phyloP scores from a whole-genome alignment of 1,140 invertebrate genomes.

The Drosophila navojoa region DNA sequence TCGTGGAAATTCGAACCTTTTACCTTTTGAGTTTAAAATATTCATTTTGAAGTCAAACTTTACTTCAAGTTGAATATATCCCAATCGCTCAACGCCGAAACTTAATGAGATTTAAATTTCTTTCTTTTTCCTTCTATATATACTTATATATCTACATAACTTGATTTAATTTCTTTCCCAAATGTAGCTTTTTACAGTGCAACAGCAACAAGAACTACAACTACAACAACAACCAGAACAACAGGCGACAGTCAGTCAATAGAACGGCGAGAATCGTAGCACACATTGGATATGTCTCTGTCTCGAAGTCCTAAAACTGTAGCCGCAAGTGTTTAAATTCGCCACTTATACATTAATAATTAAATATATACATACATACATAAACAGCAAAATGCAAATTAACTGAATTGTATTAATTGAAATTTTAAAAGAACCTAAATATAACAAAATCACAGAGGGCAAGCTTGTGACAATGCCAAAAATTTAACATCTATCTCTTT shows the following conservation, averaged over 20 bases:
- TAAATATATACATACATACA: slow-evolving; percentile 49
- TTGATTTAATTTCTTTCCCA: slow-evolving; percentile 80
- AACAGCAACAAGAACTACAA: slow-evolving; percentile 51
- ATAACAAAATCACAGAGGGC: slow-evolving; percentile 64
- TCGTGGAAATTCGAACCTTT: slow-evolving; percentile 23
- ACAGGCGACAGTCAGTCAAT: slow-evolving; percentile 43
- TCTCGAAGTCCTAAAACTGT: slow-evolving; percentile 58
- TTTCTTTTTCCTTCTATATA: slow-evolving; percentile 43
- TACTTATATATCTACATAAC: slow-evolving; percentile 61
- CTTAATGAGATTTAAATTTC: slow-evolving; percentile 48
- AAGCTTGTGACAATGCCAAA: slow-evolving; percentile 76
- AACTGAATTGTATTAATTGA: slow-evolving; percentile 71
- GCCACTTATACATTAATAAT: slow-evolving; percentile 34
- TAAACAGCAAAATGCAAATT: slow-evolving; percentile 50
- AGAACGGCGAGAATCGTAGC: slow-evolving; percentile 32
- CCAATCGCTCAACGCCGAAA: slow-evolving; percentile 30
- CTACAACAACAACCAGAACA: slow-evolving; percentile 40
- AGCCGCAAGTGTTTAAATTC: slow-evolving; percentile 56
- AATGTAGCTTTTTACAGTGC: slow-evolving; percentile 77
- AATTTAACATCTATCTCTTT: slow-evolving; percentile 6
- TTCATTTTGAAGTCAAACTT: slow-evolving; percentile 63
- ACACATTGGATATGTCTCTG: slow-evolving; percentile 35
- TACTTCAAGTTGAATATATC: slow-evolving; percentile 66
- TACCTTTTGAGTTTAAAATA: slow-evolving; percentile 38
- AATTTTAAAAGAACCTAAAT: slow-evolving; percentile 76